Percentiles rank a stretch among this genome's conserved stretches.
These are phyloP conservation scores for Onychomys arenicola DNA, from an alignment of 2,797 vertebrate species.

Conservation along the genomic window DNA sequence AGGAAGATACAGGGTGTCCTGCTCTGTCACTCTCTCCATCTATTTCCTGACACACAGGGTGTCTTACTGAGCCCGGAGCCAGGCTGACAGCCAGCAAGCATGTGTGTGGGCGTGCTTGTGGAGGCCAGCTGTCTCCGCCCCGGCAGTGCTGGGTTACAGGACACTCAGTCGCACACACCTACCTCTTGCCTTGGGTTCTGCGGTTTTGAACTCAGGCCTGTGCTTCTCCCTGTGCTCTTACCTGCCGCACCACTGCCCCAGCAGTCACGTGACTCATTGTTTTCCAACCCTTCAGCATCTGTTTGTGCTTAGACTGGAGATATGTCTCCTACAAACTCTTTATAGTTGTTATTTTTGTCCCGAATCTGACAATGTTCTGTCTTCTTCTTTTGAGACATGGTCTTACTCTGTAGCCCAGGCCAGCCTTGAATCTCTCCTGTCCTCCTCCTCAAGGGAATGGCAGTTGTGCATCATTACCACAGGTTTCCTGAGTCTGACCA, in stretches of 20 bases:
- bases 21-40: too few species aligned
- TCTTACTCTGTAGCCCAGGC: background rate
- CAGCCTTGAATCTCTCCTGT: background rate
- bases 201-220: background rate
- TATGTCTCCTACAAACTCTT: background rate
- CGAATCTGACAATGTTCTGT: background rate
- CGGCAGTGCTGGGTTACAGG: background rate
- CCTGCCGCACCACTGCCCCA: background rate
- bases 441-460: too few species aligned
- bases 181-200: background rate
- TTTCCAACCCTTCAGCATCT: background rate
- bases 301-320: background rate
- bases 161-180: background rate
- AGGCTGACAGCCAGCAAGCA: background rate
- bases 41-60: too few species aligned
- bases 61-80: background rate
- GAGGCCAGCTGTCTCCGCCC: background rate
- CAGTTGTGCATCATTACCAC: background rate
- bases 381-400: background rate
- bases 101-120: background rate
- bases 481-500: background rate
- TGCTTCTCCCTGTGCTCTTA: background rate
- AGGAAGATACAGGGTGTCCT: background rate
- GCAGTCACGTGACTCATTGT: background rate
- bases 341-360: background rate